Percentiles rank a stretch among this genome's conserved stretches.
Evolutionary conservation across 2,888 invertebrate species (phyloP).

Genomic region (Perdita meconis): DNA sequence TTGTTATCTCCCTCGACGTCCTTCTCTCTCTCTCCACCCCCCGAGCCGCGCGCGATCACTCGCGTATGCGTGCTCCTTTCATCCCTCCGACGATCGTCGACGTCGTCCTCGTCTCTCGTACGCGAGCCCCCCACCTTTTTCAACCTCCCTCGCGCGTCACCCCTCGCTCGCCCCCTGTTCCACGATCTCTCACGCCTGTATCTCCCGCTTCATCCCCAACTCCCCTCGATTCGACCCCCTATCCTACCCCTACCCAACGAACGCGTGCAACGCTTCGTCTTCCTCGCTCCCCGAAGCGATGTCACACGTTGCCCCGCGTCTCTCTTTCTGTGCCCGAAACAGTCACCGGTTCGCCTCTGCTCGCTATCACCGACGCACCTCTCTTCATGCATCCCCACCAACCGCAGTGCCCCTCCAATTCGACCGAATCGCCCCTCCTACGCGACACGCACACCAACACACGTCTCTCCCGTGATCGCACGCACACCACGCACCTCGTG

Average conservation of each 20-base stretch:
- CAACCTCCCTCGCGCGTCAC: not conserved
- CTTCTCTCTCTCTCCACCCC: slow-evolving; percentile 35
- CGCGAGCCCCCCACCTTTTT: slow-evolving; percentile 27
- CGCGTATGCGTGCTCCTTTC: slow-evolving; percentile 47
- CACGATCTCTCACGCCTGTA: slow-evolving; percentile 43
- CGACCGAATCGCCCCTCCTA: slow-evolving; percentile 55
- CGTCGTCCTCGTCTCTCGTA: slow-evolving; percentile 27
- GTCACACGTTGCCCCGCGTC: slow-evolving; percentile 52
- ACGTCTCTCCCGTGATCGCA: slow-evolving; percentile 43
- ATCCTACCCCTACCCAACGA: slow-evolving; percentile 12
- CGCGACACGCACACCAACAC: slow-evolving; percentile 26
- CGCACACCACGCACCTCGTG: slow-evolving; percentile 56
- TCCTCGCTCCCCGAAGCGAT: slow-evolving; percentile 44
- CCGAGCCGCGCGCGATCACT: slow-evolving; percentile 57
- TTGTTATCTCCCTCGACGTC: slow-evolving; percentile 61
- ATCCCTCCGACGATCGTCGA: slow-evolving; percentile 12
- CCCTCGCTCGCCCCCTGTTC: not conserved
- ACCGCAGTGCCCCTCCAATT: slow-evolving; percentile 45
- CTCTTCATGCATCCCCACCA: slow-evolving; percentile 54
- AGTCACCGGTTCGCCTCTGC: slow-evolving; percentile 51
- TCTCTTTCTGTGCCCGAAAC: slow-evolving; percentile 50
- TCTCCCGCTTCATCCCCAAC: slow-evolving; percentile 40
- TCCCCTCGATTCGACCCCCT: slow-evolving; percentile 6
- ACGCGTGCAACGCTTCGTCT: not conserved
- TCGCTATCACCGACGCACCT: slow-evolving; percentile 54